Conservation (phyloP, 2,888 invertebrate genomes). For the Hipparchia sbordonii region DNA sequence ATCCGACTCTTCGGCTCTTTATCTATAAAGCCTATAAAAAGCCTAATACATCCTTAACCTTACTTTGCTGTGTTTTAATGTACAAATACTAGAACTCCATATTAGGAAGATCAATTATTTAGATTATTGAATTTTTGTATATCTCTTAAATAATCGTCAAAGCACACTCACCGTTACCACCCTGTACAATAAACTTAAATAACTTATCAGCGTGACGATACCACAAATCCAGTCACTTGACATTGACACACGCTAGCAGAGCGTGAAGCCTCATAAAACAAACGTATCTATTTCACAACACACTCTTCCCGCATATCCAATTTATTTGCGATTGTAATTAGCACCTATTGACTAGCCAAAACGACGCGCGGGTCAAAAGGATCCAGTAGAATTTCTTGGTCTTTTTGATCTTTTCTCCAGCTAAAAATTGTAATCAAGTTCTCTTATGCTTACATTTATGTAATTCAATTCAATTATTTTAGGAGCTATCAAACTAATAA, state of each 20-base stretch:
- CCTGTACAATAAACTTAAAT: not conserved
- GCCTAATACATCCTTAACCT: no score
- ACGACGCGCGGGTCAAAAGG: not conserved
- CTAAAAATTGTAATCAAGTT: not conserved
- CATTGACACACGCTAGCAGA: slow-evolving; percentile 22
- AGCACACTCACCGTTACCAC: no score
- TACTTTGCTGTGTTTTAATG: no score
- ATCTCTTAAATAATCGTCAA: no score
- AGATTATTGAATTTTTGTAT: no score
- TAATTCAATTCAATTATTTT: no score
- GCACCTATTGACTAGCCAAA: not conserved
- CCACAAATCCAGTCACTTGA: slow-evolving; percentile 20
- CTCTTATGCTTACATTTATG: no score
- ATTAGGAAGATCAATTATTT: no score
- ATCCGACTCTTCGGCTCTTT: no score
- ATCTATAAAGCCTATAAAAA: no score
- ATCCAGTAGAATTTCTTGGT: not conserved
- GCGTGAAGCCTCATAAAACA: slow-evolving; percentile 12
- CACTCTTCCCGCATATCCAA: not conserved
- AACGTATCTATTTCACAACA: slow-evolving; percentile 4
- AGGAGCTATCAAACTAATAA: not conserved
- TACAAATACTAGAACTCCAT: no score
- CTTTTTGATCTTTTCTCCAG: no score
- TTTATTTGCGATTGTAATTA: not conserved
- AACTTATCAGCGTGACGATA: not conserved